phyloP scores from a whole-genome alignment of 2,888 invertebrate species.

The Leptarthrus brevirostris region DNA sequence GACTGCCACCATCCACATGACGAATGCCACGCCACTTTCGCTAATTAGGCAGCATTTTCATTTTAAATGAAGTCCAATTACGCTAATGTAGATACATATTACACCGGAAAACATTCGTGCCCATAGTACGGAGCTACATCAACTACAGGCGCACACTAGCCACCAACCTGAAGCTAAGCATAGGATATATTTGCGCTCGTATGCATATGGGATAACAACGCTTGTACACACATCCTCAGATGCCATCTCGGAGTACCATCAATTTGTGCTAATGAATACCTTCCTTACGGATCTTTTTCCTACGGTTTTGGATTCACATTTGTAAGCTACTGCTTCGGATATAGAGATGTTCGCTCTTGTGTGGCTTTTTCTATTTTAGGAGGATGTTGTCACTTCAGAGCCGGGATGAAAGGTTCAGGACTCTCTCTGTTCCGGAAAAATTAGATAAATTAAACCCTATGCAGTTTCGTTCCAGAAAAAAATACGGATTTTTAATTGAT shows the following conservation, averaged over 20 bases:
- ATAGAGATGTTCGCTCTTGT: slow-evolving; percentile 16
- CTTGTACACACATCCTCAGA: not conserved
- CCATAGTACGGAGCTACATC: not conserved
- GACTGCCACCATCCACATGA: slow-evolving; percentile 34
- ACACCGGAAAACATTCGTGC: slow-evolving; percentile 56
- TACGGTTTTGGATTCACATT: slow-evolving; percentile 31
- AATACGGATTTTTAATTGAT: no score
- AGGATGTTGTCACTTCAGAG: slow-evolving; percentile 39
- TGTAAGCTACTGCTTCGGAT: slow-evolving; percentile 31
- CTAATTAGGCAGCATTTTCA: slow-evolving; percentile 59
- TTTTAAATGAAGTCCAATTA: slow-evolving; percentile 60
- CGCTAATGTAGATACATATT: slow-evolving; percentile 59
- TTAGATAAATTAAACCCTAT: not conserved
- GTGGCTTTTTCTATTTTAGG: slow-evolving; percentile 28
- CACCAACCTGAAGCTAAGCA: not conserved
- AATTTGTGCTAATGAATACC: slow-evolving; percentile 54
- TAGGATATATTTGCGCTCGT: no score
- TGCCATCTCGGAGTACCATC: slow-evolving; percentile 42
- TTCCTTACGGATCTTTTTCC: slow-evolving; percentile 30
- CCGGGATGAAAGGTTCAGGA: not conserved
- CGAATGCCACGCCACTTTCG: slow-evolving; percentile 58
- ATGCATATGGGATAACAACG: slow-evolving; percentile 6
- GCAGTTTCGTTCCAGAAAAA: no score
- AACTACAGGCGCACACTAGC: slow-evolving; percentile 10
- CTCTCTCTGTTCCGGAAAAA: not conserved